These are phyloP conservation scores for Eleginops maclovinus DNA, from an alignment of 2,113 vertebrate species.

Conservation along the genomic window DNA sequence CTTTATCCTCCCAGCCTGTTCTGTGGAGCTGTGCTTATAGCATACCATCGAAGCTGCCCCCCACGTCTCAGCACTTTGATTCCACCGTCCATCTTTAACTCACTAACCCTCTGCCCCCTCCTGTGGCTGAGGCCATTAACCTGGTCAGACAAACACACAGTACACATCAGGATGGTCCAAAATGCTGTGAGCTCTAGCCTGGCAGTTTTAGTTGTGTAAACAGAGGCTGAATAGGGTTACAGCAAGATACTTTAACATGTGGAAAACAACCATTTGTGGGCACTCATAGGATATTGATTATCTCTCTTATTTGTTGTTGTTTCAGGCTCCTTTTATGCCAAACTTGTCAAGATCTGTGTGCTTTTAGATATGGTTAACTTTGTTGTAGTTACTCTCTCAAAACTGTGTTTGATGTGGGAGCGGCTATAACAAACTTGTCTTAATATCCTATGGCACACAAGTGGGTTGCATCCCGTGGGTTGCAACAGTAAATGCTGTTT, in stretches of 20 bases:
- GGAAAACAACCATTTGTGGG: background rate
- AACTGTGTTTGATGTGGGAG: background rate
- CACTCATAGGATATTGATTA: background rate
- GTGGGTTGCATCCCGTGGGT: background rate
- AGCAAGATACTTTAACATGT: slow-evolving; percentile 17
- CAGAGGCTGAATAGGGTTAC: slow-evolving; percentile 20
- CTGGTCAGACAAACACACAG: slow-evolving; percentile 41
- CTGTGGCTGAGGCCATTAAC: slow-evolving; percentile 58
- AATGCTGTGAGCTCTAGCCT: slow-evolving; percentile 15
- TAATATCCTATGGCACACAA: background rate
- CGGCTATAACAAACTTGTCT: background rate
- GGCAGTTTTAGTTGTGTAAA: slow-evolving; percentile 31
- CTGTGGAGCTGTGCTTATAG: slow-evolving; percentile 47
- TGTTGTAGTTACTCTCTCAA: background rate
- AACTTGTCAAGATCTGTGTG: background rate
- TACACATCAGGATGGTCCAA: slow-evolving; percentile 40
- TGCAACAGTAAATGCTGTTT: background rate
- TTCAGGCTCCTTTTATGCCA: background rate
- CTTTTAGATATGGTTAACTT: background rate
- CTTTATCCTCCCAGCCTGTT: slow-evolving; percentile 20
- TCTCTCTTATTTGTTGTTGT: background rate
- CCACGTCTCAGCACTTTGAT: slow-evolving; percentile 18
- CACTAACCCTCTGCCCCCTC: slow-evolving; percentile 43
- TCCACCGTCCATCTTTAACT: slow-evolving; percentile 46
- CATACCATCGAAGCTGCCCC: slow-evolving; percentile 38